A percentile compares a stretch with the other conserved stretches of the same genome.
Conservation (phyloP, 2,113 vertebrate genomes). For the Perca flavescens region DNA sequence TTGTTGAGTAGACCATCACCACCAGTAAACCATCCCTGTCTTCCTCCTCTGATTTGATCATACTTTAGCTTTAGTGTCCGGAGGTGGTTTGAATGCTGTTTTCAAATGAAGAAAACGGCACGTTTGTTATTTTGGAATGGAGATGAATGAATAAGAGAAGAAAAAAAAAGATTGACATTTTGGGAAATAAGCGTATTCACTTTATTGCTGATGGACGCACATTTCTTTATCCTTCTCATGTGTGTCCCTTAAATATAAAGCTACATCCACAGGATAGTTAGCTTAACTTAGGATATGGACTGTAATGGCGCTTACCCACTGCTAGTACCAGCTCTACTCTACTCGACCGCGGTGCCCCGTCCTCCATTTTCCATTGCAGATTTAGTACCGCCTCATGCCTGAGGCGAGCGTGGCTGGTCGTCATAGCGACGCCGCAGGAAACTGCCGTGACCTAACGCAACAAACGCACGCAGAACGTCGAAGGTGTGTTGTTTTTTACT, state of each 20-base stretch:
- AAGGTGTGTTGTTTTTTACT: no score
- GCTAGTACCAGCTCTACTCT: no score
- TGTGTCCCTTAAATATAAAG: not conserved
- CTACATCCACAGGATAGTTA: not conserved
- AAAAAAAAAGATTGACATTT: not conserved
- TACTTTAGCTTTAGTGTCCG: not conserved
- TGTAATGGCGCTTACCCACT: no score
- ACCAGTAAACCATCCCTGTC: not conserved
- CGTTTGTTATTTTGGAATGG: constrained; percentile 24
- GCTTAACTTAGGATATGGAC: constrained; percentile 1
- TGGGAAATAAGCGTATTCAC: not conserved
- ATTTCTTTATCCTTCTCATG: not conserved
- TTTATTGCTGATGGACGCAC: not conserved
- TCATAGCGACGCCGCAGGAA: no score
- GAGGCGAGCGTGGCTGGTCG: no score
- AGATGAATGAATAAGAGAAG: not conserved
- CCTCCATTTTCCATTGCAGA: no score
- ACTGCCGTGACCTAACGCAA: no score
- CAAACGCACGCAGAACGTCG: no score
- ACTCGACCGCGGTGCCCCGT: no score
- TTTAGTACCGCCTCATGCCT: no score
- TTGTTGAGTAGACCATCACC: not conserved
- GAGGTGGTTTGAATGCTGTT: not conserved
- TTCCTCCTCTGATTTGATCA: not conserved
- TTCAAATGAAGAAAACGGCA: not conserved